phyloP scores from a whole-genome alignment of 2,113 vertebrate genomes.

The Microcebus jonahi region DNA sequence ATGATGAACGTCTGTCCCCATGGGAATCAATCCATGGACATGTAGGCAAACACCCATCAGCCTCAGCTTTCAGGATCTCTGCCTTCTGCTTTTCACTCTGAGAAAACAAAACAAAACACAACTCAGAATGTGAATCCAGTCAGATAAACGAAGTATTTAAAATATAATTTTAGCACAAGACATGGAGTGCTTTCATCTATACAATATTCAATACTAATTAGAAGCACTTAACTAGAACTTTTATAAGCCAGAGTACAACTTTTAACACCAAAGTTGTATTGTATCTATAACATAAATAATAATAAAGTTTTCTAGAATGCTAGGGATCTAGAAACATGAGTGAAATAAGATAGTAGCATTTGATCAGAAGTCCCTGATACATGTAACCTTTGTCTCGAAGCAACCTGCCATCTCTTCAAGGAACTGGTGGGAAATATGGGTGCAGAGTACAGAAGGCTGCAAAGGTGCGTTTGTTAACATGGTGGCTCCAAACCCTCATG shows the following conservation, averaged over 20 bases:
- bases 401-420: not conserved
- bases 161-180: conserved; percentile 28
- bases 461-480: not conserved
- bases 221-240: conserved; percentile 24
- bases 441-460: not conserved
- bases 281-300: conserved; percentile 30
- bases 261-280: not conserved
- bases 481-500: not conserved
- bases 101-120: not conserved
- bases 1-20: not conserved
- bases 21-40: not conserved
- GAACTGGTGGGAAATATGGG: not conserved
- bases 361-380: not conserved
- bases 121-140: conserved; percentile 3
- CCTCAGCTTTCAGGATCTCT: not conserved
- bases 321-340: not conserved
- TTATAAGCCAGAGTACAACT: conserved; percentile 8
- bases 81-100: conserved; percentile 6
- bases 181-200: not conserved
- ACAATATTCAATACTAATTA: not conserved
- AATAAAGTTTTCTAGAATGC: not conserved
- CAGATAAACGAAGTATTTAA: not conserved
- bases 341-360: not conserved
- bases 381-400: not conserved
- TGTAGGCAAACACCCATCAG: not conserved